Conservation (phyloP, 2,113 vertebrate species). For the Perca fluviatilis region DNA sequence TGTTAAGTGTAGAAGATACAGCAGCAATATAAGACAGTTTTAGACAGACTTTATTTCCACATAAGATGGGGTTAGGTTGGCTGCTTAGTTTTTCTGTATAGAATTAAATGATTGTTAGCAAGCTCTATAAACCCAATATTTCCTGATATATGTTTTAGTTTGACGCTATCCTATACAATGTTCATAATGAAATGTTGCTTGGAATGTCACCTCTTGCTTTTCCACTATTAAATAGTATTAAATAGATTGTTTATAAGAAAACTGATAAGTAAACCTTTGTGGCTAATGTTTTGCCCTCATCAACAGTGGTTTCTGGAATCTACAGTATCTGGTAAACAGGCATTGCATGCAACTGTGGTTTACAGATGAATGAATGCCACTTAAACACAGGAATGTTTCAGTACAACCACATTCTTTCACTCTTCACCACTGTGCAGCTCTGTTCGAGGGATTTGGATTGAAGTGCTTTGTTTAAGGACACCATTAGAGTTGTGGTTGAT, state of each 20-base stretch:
- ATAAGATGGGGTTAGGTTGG: background rate
- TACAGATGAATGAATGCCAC: background rate
- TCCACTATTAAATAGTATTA: too few relatives aligned
- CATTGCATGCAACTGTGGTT: background rate
- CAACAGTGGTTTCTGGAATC: background rate
- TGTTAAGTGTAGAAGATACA: background rate
- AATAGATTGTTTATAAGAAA: background rate
- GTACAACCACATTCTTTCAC: background rate
- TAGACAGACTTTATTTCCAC: background rate
- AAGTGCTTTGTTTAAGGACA: constrained; percentile 17
- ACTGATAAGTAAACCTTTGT: background rate
- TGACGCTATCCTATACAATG: background rate
- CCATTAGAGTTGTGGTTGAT: background rate
- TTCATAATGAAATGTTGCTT: too few relatives aligned
- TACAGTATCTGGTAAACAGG: background rate
- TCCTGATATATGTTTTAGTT: background rate
- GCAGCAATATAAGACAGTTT: background rate
- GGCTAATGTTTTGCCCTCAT: background rate
- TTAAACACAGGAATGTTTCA: background rate
- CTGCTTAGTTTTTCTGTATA: background rate
- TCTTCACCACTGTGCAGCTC: background rate
- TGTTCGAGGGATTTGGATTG: background rate
- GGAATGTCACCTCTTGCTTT: too few relatives aligned
- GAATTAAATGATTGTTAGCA: background rate
- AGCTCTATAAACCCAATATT: background rate